Percentiles rank a stretch among this genome's conserved stretches.
These are phyloP conservation scores for Macaca fascicularis DNA, from an alignment of 2,113 vertebrate species.

Conservation along the genomic window T2T-MFA8v1.1 NC_088378.1:112739501-112740000, in stretches of 20 bases:
- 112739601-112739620: not conserved
- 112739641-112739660: not conserved
- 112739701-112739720: not conserved
- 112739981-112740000: not conserved
- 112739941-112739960: not conserved
- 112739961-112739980: constrained; percentile 38
- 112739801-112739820: not conserved
- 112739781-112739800: not conserved
- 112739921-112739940: constrained; percentile 23
- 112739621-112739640: not conserved
- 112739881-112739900: not conserved
- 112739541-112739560: constrained; percentile 4
- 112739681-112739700: not conserved
- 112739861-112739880: not conserved
- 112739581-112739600: not conserved
- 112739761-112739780: not conserved
- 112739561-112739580: not conserved
- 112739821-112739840: constrained; percentile 15
- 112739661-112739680: not conserved
- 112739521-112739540: not conserved
- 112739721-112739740: not conserved
- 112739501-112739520: not conserved
- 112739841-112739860: not conserved
- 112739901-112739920: not conserved
- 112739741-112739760: not conserved